Conservation (phyloP, 2,888 invertebrate genomes). For the Oeneis ivallda region DNA sequence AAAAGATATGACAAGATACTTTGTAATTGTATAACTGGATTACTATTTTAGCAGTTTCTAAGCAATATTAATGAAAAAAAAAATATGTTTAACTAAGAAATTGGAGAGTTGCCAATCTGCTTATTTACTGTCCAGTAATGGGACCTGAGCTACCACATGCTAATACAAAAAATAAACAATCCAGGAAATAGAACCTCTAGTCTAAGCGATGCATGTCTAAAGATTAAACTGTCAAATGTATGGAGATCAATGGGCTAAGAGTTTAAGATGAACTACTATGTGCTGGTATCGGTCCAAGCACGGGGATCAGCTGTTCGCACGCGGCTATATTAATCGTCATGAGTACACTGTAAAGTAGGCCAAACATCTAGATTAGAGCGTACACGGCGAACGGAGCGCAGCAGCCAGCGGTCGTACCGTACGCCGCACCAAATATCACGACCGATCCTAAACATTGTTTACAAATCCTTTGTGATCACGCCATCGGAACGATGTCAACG, state of each 20-base stretch:
- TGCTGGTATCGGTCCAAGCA: conserved; percentile 51
- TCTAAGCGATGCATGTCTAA: not conserved
- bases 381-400: conserved; percentile 59
- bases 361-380: conserved; percentile 71
- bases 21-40: not conserved
- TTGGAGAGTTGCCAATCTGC: conserved; percentile 31
- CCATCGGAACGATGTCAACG: conserved; percentile 59
- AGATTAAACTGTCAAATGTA: not conserved
- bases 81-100: conserved; percentile 30
- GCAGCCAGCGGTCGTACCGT: conserved; percentile 50
- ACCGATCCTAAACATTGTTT: conserved; percentile 61
- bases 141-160: not conserved
- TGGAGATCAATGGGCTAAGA: conserved; percentile 38
- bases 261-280: conserved; percentile 38
- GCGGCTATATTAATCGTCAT: conserved; percentile 76
- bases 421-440: conserved; percentile 51
- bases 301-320: conserved; percentile 77
- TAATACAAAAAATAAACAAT: conserved; percentile 6
- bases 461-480: conserved; percentile 61
- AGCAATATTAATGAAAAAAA: conserved; percentile 23
- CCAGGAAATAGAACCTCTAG: not conserved
- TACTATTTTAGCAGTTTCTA: not conserved
- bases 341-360: conserved; percentile 75
- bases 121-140: conserved; percentile 11
- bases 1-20: too few species aligned